phyloP scores from a whole-genome alignment of 2,797 vertebrate species.

The Buphagus erythrorhynchus region DNA sequence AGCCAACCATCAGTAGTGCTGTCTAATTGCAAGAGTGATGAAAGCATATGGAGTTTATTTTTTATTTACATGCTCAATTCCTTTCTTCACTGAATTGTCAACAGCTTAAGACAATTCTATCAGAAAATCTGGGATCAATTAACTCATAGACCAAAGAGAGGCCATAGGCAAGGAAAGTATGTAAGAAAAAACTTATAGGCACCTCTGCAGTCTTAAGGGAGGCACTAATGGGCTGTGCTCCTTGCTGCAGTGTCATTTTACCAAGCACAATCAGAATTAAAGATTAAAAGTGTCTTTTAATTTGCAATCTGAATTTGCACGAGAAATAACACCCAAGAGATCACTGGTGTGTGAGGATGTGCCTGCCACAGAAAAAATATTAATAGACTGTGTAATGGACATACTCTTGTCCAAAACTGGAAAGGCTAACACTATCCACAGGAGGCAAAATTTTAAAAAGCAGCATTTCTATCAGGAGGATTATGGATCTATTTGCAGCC shows the following conservation, averaged over 20 bases:
- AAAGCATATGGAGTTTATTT: neutral
- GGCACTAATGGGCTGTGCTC: neutral
- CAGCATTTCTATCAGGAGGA: neutral
- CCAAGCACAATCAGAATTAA: neutral
- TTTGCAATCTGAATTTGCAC: neutral
- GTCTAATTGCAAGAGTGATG: neutral
- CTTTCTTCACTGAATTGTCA: neutral
- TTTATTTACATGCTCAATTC: neutral
- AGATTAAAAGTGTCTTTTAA: neutral
- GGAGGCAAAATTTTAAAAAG: neutral
- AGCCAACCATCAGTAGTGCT: neutral
- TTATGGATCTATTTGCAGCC: neutral
- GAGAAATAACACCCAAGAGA: neutral
- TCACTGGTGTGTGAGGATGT: neutral
- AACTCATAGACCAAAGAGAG: neutral
- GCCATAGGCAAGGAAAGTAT: neutral
- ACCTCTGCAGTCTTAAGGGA: neutral
- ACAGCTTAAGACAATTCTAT: neutral
- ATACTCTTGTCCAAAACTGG: neutral
- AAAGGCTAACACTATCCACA: neutral
- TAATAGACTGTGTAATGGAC: neutral
- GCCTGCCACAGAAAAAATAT: neutral
- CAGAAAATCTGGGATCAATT: slow-evolving; percentile 18
- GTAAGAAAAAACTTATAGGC: neutral
- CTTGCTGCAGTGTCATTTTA: neutral